These are phyloP conservation scores for Amazona ochrocephala DNA, from an alignment of 2,797 vertebrate species.

Conservation along the genomic window DNA sequence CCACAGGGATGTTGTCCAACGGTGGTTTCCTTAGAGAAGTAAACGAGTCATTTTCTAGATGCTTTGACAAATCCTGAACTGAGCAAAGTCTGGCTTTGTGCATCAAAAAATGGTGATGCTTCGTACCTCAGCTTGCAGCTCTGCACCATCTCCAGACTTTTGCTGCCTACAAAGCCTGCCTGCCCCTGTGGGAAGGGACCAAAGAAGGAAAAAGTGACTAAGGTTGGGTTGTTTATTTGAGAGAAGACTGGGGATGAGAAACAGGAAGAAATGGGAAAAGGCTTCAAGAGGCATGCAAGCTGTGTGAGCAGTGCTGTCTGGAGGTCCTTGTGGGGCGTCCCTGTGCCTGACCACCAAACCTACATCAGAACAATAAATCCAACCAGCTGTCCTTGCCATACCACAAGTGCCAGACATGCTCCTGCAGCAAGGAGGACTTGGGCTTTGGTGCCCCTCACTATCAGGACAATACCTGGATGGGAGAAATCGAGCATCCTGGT, in stretches of 20 bases:
- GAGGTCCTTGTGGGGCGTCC: background rate
- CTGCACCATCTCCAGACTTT: background rate
- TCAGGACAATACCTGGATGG: background rate
- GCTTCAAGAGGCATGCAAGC: background rate
- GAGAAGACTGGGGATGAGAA: background rate
- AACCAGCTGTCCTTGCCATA: background rate
- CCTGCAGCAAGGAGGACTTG: background rate
- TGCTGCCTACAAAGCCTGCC: background rate
- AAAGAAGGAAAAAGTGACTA: background rate
- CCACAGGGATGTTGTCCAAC: conserved; percentile 5
- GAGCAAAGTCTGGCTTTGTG: background rate
- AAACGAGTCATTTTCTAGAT: conserved; percentile 26
- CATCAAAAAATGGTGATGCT: background rate
- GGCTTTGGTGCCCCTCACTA: background rate
- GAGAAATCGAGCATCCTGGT: background rate
- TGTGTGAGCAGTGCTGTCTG: background rate
- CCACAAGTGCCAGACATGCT: background rate
- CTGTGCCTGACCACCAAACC: background rate
- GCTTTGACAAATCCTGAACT: conserved; percentile 18
- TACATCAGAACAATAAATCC: background rate
- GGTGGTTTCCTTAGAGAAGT: background rate
- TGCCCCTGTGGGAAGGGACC: background rate
- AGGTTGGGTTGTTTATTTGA: background rate
- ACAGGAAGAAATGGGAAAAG: background rate
- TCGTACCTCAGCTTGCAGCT: background rate